Base-by-base conservation (phyloP, 2,113 vertebrate species). In the Psittacula cyanocephala region DNA sequence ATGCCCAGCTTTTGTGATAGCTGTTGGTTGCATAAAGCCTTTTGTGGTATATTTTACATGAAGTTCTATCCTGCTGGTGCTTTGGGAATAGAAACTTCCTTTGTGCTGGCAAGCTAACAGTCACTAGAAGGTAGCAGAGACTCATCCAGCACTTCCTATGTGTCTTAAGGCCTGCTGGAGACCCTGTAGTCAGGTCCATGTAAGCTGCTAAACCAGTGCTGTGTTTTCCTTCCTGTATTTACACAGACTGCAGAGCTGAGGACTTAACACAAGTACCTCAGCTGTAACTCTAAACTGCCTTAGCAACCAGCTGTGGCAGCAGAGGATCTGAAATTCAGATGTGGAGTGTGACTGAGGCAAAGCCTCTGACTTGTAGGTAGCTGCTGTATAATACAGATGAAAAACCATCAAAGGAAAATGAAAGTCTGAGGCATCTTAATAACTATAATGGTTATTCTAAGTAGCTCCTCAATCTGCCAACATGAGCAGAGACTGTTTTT, bases 251-350 rank as follows among this genome's bases (percentile, higher is more conserved):
- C 44, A 22, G 68, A 67, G 84, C 44, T 50, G 59, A 60, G 88
- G 65, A 12, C 72, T 65, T 41, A 13, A 28, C 29, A 47, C 1
- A 0, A 27, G 53, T 13, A 7, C 31, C 68, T 25, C 19, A 35
- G 47, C 85, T 91, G 96, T 92, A 88, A 88, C 68, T 86, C 75
- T 74, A 17, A 90, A 47, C 88, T 83, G 88, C 63, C 59, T 37
- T 62, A 77, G 93, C 37, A 67, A 80, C 59, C 85, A 82, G 46
- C 85, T 64, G 65, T 69, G 84, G 70, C 76, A 52, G 65, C 31
- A 35, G 35, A 65, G 71, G 44, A 39, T 59, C 49, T 63, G 75
- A 50, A 75, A 70, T 50, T 63, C n/a, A 3, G 14, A 7, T 62
- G 57, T 28, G 33, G 44, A 75, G 44, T 12, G 13, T 41, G 46